Conservation (phyloP, 2,888 invertebrate genomes). For the Stictocephala bisonia region DNA sequence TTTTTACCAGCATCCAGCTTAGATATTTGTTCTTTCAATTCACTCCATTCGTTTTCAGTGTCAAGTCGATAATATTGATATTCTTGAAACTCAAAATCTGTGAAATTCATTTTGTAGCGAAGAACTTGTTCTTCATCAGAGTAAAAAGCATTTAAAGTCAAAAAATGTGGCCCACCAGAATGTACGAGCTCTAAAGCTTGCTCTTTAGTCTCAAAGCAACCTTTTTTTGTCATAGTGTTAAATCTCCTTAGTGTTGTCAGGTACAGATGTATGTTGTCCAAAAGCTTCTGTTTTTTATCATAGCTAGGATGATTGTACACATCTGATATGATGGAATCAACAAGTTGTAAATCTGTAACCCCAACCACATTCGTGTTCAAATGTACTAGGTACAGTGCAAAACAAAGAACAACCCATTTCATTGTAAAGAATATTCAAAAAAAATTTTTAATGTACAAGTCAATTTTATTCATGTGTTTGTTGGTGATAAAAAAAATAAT, state of each 20-base stretch:
- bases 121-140: conserved; percentile 32
- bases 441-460: too few relatives aligned
- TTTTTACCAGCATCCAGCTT: too few relatives aligned
- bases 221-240: conserved; percentile 9
- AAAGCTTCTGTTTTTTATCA: conserved; percentile 5
- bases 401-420: too few relatives aligned
- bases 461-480: too few relatives aligned
- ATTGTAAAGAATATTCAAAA: too few relatives aligned
- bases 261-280: conserved; percentile 19
- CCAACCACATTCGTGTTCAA: too few relatives aligned
- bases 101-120: conserved; percentile 24
- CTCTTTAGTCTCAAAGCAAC: conserved; percentile 12
- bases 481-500: too few relatives aligned
- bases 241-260: conserved; percentile 15
- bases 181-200: conserved; percentile 7
- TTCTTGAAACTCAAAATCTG: conserved; percentile 36
- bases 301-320: conserved; percentile 14
- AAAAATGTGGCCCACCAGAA: conserved; percentile 28
- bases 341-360: conserved; percentile 1
- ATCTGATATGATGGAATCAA: conserved; percentile 11
- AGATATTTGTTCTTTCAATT: conserved; percentile 16
- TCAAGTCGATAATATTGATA: conserved; percentile 39
- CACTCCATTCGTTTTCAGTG: conserved; percentile 23
- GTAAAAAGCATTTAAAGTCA: conserved; percentile 20
- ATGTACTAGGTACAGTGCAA: too few relatives aligned